Evolutionary conservation across 1,140 invertebrate species (phyloP), one percentile per base, ranked within the genome.

Genomic region (Anastatus disparis): DNA sequence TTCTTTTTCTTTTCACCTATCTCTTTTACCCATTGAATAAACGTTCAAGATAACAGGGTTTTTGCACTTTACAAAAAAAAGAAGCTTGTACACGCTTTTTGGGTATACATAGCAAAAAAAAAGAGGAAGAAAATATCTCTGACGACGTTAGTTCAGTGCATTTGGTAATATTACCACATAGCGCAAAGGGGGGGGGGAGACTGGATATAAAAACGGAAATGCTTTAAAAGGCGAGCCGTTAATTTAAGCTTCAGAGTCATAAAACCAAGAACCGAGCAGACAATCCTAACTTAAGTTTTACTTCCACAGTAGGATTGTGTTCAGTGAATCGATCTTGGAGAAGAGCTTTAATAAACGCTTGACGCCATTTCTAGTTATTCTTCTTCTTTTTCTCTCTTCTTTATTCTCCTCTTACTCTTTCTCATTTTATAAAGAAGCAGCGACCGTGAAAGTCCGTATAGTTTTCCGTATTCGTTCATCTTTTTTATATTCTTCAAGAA

Each of bases 161-260:
- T 48, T 58, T 13, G 65, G 42, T 22, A 50, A 67, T 59, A 59
- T 50, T 42, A 42, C 64, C 40, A n/a, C n/a, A n/a, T n/a, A n/a
- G n/a, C n/a, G n/a, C n/a, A n/a, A n/a, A n/a, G n/a, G n/a, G n/a
- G n/a, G n/a, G n/a, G n/a, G n/a, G n/a, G 10, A 46, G 64, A 66
- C 52, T 52, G 52, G 53, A 42, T 15, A 48, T 58, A 58, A 58
- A 67, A 67, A 67, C 53, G 44, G n/a, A n/a, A 52, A 48, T 24
- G 55, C 40, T 61, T 69, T 69, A 52, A 52, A 61, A n/a, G n/a
- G 56, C 46, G 24, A 58, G 56, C 44, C 56, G 66, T 69, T 69
- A 69, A 69, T 61, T 61, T 61, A 61, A 69, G 48, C 44, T 61
- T n/a, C 56, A 31, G 20, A 15, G 10, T 59, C 66, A 24, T 59